These are phyloP conservation scores for Trissolcus brochymenae DNA, from an alignment of 2,888 invertebrate genomes.

Conservation along the genomic window DNA sequence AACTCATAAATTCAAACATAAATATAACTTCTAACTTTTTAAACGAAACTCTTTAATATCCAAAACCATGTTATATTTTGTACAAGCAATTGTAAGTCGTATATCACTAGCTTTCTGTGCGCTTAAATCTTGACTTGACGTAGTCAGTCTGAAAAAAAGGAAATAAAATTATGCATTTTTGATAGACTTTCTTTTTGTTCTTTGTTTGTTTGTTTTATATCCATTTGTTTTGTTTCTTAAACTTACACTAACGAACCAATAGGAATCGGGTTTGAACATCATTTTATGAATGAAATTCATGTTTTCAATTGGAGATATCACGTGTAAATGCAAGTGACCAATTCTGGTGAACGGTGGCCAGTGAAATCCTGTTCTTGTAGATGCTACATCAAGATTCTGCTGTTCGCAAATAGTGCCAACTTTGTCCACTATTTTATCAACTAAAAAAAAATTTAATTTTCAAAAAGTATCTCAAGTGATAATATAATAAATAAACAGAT, in stretches of 20 bases:
- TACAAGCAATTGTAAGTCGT: background rate
- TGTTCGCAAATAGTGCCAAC: conserved; percentile 78
- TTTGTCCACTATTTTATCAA: conserved; percentile 82
- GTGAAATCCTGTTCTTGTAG: conserved; percentile 86
- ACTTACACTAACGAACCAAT: conserved; percentile 91
- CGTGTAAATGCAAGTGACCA: conserved; percentile 89
- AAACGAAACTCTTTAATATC: too few relatives aligned
- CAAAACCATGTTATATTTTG: too few relatives aligned
- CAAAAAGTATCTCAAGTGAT: background rate
- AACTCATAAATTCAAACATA: background rate
- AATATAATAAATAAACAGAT: too few relatives aligned
- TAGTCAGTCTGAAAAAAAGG: conserved; percentile 78
- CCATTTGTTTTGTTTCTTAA: too few relatives aligned
- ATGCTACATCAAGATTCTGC: conserved; percentile 75
- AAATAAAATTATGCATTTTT: background rate
- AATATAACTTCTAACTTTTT: background rate
- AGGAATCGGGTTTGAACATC: conserved; percentile 85
- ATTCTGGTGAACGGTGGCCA: conserved; percentile 94
- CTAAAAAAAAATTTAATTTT: conserved; percentile 75
- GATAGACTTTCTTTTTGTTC: too few relatives aligned
- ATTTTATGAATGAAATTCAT: conserved; percentile 83
- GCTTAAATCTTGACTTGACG: conserved; percentile 76
- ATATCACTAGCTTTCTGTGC: conserved; percentile 8
- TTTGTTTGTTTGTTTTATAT: too few relatives aligned
- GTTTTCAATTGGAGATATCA: conserved; percentile 86